Conservation (phyloP, 1,140 invertebrate species). For the Chelonus insularis region DNA sequence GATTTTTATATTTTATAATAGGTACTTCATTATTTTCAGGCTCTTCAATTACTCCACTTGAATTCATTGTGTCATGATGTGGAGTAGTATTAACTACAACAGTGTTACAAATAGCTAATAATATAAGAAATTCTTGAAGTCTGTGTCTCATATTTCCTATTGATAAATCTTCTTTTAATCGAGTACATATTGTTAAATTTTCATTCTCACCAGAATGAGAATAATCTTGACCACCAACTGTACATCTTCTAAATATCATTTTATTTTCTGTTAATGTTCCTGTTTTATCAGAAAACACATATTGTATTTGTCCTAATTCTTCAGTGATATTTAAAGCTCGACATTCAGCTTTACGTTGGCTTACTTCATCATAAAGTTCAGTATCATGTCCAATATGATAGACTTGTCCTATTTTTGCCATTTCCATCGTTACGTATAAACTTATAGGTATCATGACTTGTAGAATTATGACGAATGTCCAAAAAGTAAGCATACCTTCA, state of each 20-base stretch:
- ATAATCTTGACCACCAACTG: conserved; percentile 87
- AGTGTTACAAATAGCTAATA: conserved; percentile 94
- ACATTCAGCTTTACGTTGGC: conserved; percentile 88
- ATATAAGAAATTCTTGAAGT: conserved; percentile 89
- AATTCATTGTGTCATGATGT: conserved; percentile 86
- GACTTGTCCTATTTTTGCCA: conserved; percentile 95
- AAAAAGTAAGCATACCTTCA: conserved; percentile 88
- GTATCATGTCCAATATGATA: conserved; percentile 93
- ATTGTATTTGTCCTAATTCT: conserved; percentile 93
- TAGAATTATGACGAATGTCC: conserved; percentile 93
- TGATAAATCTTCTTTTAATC: conserved; percentile 70
- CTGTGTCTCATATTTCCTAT: conserved; percentile 55
- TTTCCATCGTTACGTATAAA: conserved; percentile 94
- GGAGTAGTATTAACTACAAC: conserved; percentile 90
- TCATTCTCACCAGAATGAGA: conserved; percentile 73
- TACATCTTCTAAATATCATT: conserved; percentile 92
- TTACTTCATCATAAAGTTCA: conserved; percentile 80
- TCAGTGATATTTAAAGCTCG: conserved; percentile 96
- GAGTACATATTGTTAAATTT: conserved; percentile 66
- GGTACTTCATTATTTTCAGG: conserved; percentile 41
- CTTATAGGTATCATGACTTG: conserved; percentile 98
- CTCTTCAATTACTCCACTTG: conserved; percentile 71
- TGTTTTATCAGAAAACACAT: conserved; percentile 97
- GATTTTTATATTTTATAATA: conserved; percentile 33
- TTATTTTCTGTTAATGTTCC: conserved; percentile 97